Base-by-base conservation (phyloP, 2,888 invertebrate species). In the Heliconius charithonia region DNA sequence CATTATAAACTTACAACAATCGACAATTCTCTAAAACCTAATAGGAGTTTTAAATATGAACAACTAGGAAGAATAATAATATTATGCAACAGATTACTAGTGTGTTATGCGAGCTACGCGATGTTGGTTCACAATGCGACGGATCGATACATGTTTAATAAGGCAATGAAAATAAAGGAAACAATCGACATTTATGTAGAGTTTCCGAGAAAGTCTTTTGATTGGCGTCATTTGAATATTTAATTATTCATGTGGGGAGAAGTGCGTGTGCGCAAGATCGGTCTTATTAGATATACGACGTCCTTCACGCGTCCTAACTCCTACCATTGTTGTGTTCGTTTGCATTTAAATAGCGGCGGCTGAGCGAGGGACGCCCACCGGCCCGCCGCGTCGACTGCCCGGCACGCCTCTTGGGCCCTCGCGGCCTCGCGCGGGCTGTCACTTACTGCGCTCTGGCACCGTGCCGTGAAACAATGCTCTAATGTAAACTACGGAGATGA, bases 241-340 rank as follows among this genome's bases (percentile, higher is more conserved):
- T 94, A 92, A 92, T 94, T 95, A 95, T 95, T 94, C 94, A 94
- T 93, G 92, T 92, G 89, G 90, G 91, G 90, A 90, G 87, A 91
- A 91, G 92, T 91, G 91, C 90, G 91, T 93, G 90, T 92, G 90
- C 89, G 89, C 87, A 90, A 90, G 93, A 93, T 93, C 91, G 89
- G 89, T 89, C 87, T 83, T 90, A 93, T 93, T 91, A 92, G 92
- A 93, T 93, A 93, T 92, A 88, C 92, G 89, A 89, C 92, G 94
- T 93, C 94, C 94, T 94, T 95, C 93, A 94, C 93, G 92, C 93
- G 94, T 92, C 94, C 94, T 93, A 92, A 92, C 93, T 93, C 91
- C 93, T 92, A 91, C 94, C 92, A 94, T 94, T 94, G 94, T 94
- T 91, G 87, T 89, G 87, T 90, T 90, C 90, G 92, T 92, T 93